Base-by-base conservation (phyloP, 2,888 invertebrate species). In the Oxyscelio sp. region DNA sequence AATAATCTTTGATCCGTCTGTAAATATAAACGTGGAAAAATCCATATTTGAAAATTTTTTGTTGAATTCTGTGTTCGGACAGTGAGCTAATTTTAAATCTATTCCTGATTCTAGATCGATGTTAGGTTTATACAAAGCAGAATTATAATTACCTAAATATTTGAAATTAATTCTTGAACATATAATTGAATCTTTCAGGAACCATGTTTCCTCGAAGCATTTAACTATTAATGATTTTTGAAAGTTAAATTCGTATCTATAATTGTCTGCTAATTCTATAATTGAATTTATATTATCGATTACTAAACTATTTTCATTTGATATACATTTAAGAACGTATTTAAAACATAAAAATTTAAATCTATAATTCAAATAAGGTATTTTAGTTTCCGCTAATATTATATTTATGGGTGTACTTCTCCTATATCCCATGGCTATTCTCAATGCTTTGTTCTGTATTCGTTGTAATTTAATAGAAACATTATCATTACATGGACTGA, bases 401-500 rank as follows among this genome's bases (percentile, higher is more conserved):
- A 81, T 59, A 59, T 84, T 86, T 0, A 82, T 82, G 0, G 73
- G 86, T 1, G 83, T 84, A 19, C 74, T 74, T n/a, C 48, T 73
- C 19, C 81, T 59, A 40, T 58, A 83, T 11, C 83, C 85, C 52
- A 86, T 63, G 4, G 45, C 61, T n/a, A n/a, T n/a, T n/a, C n/a
- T n/a, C n/a, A n/a, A n/a, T n/a, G n/a, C n/a, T n/a, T n/a, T n/a
- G n/a, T 79, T 74, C 19, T 79, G 82, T 0, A 79, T 11, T 31
- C 61, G 68, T n/a, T 68, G 34, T 2, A 79, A 15, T 74, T 82
- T 71, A 27, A 38, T 6, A 5, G 61, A 59, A 19, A 13, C 11
- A n/a, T 8, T 75, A 5, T 71, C 19, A 22, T 6, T 13, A n/a
- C n/a, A n/a, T n/a, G n/a, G n/a, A n/a, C n/a, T n/a, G n/a, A n/a